Evolutionary conservation across 2,888 invertebrate species (phyloP).

Genomic region (Eilema griseolum): DNA sequence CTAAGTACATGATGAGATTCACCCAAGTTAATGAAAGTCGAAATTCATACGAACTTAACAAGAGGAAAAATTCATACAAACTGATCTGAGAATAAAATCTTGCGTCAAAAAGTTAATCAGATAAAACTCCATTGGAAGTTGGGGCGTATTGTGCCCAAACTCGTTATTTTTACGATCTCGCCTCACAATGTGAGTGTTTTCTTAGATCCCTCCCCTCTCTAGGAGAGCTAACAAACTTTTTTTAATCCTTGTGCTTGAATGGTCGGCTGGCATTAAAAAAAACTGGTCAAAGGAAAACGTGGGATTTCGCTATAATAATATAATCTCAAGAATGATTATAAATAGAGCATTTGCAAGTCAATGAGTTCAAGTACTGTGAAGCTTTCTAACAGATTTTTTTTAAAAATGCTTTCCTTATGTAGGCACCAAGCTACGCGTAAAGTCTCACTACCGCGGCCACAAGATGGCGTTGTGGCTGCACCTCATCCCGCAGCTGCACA

Average conservation of each 20-base stretch:
- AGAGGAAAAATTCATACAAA: conserved; percentile 41
- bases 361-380: neutral
- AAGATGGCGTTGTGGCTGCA: conserved; percentile 97
- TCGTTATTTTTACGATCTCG: conserved; percentile 56
- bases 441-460: conserved; percentile 95
- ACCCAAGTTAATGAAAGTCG: conserved; percentile 34
- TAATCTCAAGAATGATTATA: neutral
- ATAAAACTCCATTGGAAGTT: conserved; percentile 55
- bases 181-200: conserved; percentile 51
- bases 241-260: conserved; percentile 45
- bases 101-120: conserved; percentile 54
- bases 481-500: conserved; percentile 94
- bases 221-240: conserved; percentile 43
- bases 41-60: conserved; percentile 34
- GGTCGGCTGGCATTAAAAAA: conserved; percentile 14
- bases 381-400: conserved; percentile 5
- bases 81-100: conserved; percentile 51
- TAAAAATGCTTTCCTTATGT: conserved; percentile 18
- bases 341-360: neutral
- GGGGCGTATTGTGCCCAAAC: conserved; percentile 54
- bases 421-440: conserved; percentile 91
- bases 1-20: conserved; percentile 30
- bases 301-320: conserved; percentile 5
- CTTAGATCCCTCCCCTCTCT: conserved; percentile 28
- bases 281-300: conserved; percentile 7